A percentile compares a stretch with the other conserved stretches of the same genome.
These are phyloP conservation scores for Xenopus petersii DNA, from an alignment of 2,797 vertebrate genomes.

Conservation along the genomic window DNA sequence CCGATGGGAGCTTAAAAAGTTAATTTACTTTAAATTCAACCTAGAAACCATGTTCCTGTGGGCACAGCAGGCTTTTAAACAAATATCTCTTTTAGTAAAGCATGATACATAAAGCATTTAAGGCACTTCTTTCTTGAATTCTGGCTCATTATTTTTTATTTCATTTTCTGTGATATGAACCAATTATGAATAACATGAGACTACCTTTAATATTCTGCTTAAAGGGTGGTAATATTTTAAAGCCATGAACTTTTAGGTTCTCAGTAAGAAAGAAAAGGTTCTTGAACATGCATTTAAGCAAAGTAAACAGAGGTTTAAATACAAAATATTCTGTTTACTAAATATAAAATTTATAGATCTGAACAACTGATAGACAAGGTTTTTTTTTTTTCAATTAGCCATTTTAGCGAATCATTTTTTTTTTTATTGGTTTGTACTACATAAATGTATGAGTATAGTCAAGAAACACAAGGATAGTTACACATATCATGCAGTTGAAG, in stretches of 20 bases:
- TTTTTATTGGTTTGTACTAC: too few species aligned
- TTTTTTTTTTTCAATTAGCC: too few species aligned
- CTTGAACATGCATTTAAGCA: too few species aligned
- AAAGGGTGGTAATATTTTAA: conserved; percentile 68
- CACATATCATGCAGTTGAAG: too few species aligned
- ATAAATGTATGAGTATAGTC: too few species aligned
- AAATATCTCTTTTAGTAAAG: conserved; percentile 70
- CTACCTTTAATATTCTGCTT: conserved; percentile 64
- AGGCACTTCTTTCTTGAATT: conserved; percentile 70
- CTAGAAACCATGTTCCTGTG: conserved; percentile 65
- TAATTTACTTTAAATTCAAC: conserved; percentile 72
- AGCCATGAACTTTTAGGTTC: conserved; percentile 56
- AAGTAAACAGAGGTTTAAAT: too few species aligned
- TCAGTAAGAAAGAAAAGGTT: too few species aligned
- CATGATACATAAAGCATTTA: conserved; percentile 71
- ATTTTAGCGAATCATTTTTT: too few species aligned
- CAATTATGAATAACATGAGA: conserved; percentile 75
- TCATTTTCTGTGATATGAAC: conserved; percentile 79
- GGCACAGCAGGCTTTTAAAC: conserved; percentile 69
- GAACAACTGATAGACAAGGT: too few species aligned
- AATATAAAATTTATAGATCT: too few species aligned
- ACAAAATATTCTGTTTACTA: too few species aligned
- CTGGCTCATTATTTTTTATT: conserved; percentile 71
- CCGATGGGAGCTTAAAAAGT: conserved; percentile 66
- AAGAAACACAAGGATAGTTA: too few species aligned